phyloP scores from a whole-genome alignment of 2,888 invertebrate species.

The Dryocosmus kuriphilus region DNA sequence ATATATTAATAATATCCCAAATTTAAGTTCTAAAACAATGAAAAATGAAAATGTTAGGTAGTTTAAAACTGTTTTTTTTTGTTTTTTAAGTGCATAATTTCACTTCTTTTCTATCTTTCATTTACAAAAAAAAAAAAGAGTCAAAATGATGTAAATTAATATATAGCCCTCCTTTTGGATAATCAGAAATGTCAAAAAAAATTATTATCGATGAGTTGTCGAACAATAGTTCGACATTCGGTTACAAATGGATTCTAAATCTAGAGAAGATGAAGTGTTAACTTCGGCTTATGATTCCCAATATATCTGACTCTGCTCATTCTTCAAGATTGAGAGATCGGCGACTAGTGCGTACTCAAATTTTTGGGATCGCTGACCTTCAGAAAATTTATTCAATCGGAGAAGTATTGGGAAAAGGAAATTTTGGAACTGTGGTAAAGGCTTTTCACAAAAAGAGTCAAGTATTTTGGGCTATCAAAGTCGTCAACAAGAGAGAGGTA shows the following conservation, averaged over 20 bases:
- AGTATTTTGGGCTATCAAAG: conserved; percentile 76
- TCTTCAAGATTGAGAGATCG: conserved; percentile 62
- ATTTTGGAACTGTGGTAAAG: conserved; percentile 75
- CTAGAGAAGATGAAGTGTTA: neutral
- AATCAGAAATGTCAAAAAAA: neutral
- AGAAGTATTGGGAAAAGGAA: conserved; percentile 75
- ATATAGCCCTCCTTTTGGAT: neutral
- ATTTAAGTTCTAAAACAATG: neutral
- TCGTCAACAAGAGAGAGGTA: conserved; percentile 75
- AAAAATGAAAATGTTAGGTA: neutral
- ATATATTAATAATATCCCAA: too few species aligned
- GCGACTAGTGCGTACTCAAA: conserved; percentile 72
- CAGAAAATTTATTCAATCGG: conserved; percentile 73
- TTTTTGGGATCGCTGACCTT: conserved; percentile 56
- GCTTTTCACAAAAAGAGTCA: conserved; percentile 72
- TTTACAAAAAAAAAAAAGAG: neutral
- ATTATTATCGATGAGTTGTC: neutral
- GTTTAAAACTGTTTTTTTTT: neutral
- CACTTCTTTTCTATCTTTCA: neutral
- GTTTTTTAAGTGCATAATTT: neutral
- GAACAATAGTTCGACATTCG: too few species aligned
- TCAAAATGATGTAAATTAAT: neutral
- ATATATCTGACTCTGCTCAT: neutral
- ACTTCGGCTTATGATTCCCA: conserved; percentile 2
- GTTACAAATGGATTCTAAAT: conserved; percentile 23